These are phyloP conservation scores for Fragum sueziense DNA, from an alignment of 2,888 invertebrate species.

Conservation along the genomic window DNA sequence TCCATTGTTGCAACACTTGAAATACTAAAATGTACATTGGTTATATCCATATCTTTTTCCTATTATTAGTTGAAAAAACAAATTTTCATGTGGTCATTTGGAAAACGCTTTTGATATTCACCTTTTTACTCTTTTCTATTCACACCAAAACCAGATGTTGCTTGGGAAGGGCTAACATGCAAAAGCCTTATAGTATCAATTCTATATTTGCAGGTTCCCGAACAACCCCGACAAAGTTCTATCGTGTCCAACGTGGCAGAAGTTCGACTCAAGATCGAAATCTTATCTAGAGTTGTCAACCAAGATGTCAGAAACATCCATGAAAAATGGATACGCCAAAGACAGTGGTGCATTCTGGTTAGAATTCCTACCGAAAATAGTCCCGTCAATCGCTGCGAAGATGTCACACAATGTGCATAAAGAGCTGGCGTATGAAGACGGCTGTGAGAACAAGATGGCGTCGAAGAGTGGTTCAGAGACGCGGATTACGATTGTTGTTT, in stretches of 20 bases:
- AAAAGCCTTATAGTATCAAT: too few relatives aligned
- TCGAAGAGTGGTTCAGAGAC: neutral
- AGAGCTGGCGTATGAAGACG: neutral
- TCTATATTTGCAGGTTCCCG: slow-evolving; percentile 21
- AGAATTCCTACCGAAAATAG: slow-evolving; percentile 22
- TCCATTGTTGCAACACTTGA: too few relatives aligned
- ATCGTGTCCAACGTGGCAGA: neutral
- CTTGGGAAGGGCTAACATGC: too few relatives aligned
- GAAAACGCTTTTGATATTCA: too few relatives aligned
- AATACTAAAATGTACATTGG: too few relatives aligned
- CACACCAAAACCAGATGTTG: too few relatives aligned
- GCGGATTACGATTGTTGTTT: neutral
- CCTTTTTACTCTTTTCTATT: too few relatives aligned
- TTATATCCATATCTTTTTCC: too few relatives aligned
- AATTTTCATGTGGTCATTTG: too few relatives aligned
- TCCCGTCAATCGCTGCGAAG: neutral
- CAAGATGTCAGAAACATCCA: neutral
- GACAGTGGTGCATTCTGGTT: slow-evolving; percentile 37
- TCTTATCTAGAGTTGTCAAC: slow-evolving; percentile 28
- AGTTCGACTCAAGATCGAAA: slow-evolving; percentile 1
- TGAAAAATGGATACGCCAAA: slow-evolving; percentile 26
- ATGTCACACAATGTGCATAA: neutral
- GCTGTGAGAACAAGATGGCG: slow-evolving; percentile 13
- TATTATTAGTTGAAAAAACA: too few relatives aligned
- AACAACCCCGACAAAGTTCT: neutral